phyloP scores from a whole-genome alignment of 2,888 invertebrate species.

The Acronicta psi region DNA sequence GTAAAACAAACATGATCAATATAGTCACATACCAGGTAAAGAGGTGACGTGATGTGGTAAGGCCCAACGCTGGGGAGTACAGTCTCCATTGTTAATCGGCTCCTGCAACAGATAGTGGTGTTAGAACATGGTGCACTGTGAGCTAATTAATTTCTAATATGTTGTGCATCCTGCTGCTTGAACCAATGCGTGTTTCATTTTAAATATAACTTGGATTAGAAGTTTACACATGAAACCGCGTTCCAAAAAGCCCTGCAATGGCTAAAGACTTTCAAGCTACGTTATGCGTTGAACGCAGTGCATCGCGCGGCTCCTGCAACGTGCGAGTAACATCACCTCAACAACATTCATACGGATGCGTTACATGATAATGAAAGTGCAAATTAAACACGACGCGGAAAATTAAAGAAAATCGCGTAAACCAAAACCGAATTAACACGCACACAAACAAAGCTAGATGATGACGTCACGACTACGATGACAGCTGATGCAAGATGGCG shows the following conservation, averaged over 20 bases:
- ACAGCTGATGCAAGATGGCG: constrained; percentile 57
- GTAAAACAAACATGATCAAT: background rate
- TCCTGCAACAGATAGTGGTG: constrained; percentile 72
- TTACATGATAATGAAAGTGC: constrained; percentile 70
- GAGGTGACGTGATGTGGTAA: constrained; percentile 90
- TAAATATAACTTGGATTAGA: background rate
- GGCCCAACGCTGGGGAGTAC: constrained; percentile 85
- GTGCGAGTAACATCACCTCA: constrained; percentile 42
- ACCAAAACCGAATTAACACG: constrained; percentile 60
- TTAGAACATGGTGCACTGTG: constrained; percentile 1
- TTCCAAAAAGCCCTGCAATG: constrained; percentile 49
- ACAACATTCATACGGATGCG: constrained; percentile 51
- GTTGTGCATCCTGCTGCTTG: constrained; percentile 38
- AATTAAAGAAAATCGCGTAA: constrained; percentile 60
- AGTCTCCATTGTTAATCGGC: constrained; percentile 70
- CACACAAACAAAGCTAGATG: constrained; percentile 59
- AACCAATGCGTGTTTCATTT: background rate
- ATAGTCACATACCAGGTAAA: constrained; percentile 84
- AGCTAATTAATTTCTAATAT: constrained; percentile 9
- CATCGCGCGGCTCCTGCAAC: constrained; percentile 45
- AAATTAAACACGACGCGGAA: constrained; percentile 71
- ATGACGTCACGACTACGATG: constrained; percentile 59
- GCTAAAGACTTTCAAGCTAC: constrained; percentile 30
- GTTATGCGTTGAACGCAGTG: constrained; percentile 43
- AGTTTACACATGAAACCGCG: constrained; percentile 27